These are phyloP conservation scores for Achroia grisella DNA, from an alignment of 1,140 invertebrate genomes.

Conservation along the genomic window DNA sequence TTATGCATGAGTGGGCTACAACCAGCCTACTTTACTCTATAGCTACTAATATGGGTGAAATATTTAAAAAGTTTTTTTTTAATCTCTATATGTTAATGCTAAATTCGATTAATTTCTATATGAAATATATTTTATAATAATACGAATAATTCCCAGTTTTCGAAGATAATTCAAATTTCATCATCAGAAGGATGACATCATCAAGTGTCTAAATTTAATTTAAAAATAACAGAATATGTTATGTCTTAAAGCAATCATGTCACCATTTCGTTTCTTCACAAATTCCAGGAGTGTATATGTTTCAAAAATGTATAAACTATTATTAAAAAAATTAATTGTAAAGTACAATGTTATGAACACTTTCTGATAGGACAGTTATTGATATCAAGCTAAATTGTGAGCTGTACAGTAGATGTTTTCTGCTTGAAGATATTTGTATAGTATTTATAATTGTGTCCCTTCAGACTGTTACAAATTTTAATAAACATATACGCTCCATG, in stretches of 20 bases:
- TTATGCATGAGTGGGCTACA: too few species aligned
- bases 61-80: too few species aligned
- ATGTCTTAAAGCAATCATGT: slow-evolving; percentile 27
- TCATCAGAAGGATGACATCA: too few species aligned
- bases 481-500: slow-evolving; percentile 23
- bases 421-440: slow-evolving; percentile 52
- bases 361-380: slow-evolving; percentile 27
- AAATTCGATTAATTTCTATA: too few species aligned
- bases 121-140: too few species aligned
- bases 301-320: slow-evolving; percentile 13
- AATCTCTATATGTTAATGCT: too few species aligned
- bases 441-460: slow-evolving; percentile 25
- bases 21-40: too few species aligned
- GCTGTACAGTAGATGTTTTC: slow-evolving; percentile 61
- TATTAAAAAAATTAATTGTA: not conserved
- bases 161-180: too few species aligned
- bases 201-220: too few species aligned
- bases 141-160: too few species aligned
- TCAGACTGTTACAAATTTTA: slow-evolving; percentile 15
- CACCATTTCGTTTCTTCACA: slow-evolving; percentile 18
- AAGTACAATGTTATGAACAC: not conserved
- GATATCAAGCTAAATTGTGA: slow-evolving; percentile 42
- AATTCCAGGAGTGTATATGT: slow-evolving; percentile 27
- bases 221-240: too few species aligned
- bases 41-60: too few species aligned